These are phyloP conservation scores for Agrochola macilenta DNA, from an alignment of 2,888 invertebrate genomes.

Conservation along the genomic window DNA sequence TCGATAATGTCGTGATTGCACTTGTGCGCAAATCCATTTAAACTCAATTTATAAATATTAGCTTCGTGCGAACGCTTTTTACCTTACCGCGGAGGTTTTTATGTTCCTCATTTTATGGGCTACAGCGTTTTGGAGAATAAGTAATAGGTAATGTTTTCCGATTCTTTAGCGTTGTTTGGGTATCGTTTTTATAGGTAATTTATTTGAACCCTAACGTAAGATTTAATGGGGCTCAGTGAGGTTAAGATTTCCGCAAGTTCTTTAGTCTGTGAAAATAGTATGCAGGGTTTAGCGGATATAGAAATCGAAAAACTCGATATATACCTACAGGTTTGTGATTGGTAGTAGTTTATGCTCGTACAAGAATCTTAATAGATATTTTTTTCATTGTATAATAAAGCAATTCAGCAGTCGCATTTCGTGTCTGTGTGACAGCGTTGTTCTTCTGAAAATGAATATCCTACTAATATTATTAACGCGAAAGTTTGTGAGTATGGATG, in stretches of 20 bases:
- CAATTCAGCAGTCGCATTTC: too few species aligned
- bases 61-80: slow-evolving; percentile 38
- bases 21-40: slow-evolving; percentile 52
- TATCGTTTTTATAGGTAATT: slow-evolving; percentile 23
- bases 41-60: slow-evolving; percentile 63
- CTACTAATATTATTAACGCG: too few species aligned
- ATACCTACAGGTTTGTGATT: not conserved
- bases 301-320: not conserved
- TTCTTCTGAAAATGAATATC: too few species aligned
- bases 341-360: not conserved
- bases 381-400: not conserved
- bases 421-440: too few species aligned
- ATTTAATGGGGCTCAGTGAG: not conserved
- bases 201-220: slow-evolving; percentile 4
- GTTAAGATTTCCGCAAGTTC: not conserved
- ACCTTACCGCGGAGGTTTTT: slow-evolving; percentile 24
- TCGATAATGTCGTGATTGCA: slow-evolving; percentile 49
- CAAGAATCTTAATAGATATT: not conserved
- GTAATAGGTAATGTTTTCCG: slow-evolving; percentile 17
- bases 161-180: slow-evolving; percentile 15
- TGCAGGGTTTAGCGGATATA: too few species aligned
- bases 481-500: too few species aligned
- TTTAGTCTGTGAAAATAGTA: not conserved
- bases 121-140: slow-evolving; percentile 36
- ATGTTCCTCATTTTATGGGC: slow-evolving; percentile 43